phyloP scores from a whole-genome alignment of 2,888 invertebrate genomes.

The Corythucha ciliata region DNA sequence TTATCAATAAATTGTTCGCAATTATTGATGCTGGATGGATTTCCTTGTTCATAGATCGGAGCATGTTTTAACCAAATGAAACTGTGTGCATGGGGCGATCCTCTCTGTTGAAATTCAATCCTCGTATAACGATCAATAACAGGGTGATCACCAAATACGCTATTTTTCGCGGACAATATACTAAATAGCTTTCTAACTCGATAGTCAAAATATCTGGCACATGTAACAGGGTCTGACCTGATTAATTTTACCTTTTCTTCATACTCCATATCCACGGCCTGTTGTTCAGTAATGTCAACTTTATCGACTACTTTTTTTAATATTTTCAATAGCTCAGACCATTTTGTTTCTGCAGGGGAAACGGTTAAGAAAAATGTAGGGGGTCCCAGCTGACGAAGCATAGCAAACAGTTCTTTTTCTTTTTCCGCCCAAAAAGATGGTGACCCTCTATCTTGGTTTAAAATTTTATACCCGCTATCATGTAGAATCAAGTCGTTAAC shows the following conservation, averaged over 20 bases:
- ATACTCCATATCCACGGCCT: conserved; percentile 22
- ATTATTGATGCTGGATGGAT: neutral
- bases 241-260: conserved; percentile 32
- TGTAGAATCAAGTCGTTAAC: conserved; percentile 5
- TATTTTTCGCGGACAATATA: neutral
- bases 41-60: conserved; percentile 27
- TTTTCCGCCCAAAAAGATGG: conserved; percentile 34
- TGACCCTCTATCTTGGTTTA: conserved; percentile 16
- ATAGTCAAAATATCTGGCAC: conserved; percentile 29
- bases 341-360: conserved; percentile 28
- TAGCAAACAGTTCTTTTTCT: conserved; percentile 33
- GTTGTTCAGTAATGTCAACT: conserved; percentile 22
- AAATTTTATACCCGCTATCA: conserved; percentile 8
- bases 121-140: conserved; percentile 30
- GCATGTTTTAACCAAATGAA: conserved; percentile 37
- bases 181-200: conserved; percentile 13
- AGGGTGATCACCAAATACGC: conserved; percentile 2
- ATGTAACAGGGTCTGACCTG: conserved; percentile 34
- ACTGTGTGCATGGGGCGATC: conserved; percentile 35
- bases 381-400: conserved; percentile 32
- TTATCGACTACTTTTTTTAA: conserved; percentile 14
- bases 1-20: conserved; percentile 12
- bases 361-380: conserved; percentile 32
- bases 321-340: conserved; percentile 28
- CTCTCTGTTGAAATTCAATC: conserved; percentile 37